phyloP scores from a whole-genome alignment of 2,888 invertebrate genomes.

The Pseudeuparius sepicola region DNA sequence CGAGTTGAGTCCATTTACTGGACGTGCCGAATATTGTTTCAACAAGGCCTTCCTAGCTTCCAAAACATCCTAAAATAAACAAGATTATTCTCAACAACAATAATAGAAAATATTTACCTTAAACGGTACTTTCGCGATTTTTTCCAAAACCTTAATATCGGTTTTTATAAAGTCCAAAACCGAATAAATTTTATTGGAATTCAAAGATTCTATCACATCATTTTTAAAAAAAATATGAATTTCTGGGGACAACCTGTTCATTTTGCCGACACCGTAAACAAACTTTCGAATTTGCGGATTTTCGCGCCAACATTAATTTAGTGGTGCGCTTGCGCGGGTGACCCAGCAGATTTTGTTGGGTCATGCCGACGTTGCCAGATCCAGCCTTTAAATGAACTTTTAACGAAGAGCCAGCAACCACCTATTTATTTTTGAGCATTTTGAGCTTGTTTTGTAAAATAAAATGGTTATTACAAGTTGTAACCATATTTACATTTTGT shows the following conservation, averaged over 20 bases:
- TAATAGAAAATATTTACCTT: conserved; percentile 15
- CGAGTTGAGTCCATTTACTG: conserved; percentile 35
- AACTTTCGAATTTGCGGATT: conserved; percentile 11
- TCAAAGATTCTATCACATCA: too few species aligned
- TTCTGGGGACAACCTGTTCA: conserved; percentile 7
- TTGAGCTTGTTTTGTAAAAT: too few species aligned
- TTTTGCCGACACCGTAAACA: conserved; percentile 1
- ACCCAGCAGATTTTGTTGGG: too few species aligned
- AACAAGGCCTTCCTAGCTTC: conserved; percentile 41
- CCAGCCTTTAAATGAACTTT: too few species aligned
- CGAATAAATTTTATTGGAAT: conserved; percentile 45
- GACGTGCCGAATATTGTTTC: conserved; percentile 42
- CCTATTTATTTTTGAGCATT: too few species aligned
- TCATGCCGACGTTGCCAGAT: too few species aligned
- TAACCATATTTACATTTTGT: too few species aligned
- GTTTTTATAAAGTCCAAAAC: conserved; percentile 49
- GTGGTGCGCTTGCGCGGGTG: conserved; percentile 22
- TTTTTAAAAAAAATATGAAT: too few species aligned
- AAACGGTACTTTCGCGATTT: conserved; percentile 30
- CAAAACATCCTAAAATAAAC: conserved; percentile 36
- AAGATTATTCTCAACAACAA: conserved; percentile 6
- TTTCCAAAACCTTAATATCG: conserved; percentile 44
- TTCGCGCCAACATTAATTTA: conserved; percentile 17
- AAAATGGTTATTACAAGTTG: too few species aligned
- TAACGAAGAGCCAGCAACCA: too few species aligned